Evolutionary conservation across 2,797 vertebrate species (phyloP).

Genomic region (Natrix natrix): DNA sequence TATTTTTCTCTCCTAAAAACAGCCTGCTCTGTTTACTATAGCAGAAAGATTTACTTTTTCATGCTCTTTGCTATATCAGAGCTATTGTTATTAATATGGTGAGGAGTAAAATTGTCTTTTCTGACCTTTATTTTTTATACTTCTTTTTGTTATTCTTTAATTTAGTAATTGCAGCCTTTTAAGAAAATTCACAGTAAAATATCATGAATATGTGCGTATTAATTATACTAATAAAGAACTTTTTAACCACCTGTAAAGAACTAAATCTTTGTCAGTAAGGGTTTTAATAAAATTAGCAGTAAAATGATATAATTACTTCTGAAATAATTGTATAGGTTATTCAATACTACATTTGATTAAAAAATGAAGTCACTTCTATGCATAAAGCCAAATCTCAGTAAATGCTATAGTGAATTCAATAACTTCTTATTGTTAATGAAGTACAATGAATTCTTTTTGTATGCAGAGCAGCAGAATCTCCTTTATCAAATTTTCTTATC

Average conservation of each 20-base stretch:
- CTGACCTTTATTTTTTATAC: conserved; percentile 35
- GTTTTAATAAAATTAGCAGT: conserved; percentile 69
- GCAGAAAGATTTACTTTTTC: neutral
- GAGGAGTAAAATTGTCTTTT: conserved; percentile 33
- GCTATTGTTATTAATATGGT: conserved; percentile 3
- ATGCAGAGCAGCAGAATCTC: conserved; percentile 37
- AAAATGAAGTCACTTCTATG: conserved; percentile 60
- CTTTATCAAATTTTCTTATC: conserved; percentile 48
- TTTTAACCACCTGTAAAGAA: conserved; percentile 60
- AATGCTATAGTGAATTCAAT: conserved; percentile 54
- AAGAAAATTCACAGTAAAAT: conserved; percentile 38
- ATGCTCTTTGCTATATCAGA: neutral
- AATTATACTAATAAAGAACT: conserved; percentile 54
- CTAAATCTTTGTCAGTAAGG: conserved; percentile 55
- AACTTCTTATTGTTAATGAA: conserved; percentile 46
- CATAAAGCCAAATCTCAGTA: conserved; percentile 57
- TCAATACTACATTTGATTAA: conserved; percentile 77
- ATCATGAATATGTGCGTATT: conserved; percentile 49
- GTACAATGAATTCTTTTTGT: conserved; percentile 54
- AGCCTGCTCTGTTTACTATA: neutral
- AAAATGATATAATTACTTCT: conserved; percentile 78
- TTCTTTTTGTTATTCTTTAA: conserved; percentile 56
- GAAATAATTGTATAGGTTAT: conserved; percentile 84
- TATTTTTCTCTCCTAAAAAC: neutral
- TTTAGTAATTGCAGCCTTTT: conserved; percentile 27